Evolutionary conservation across 2,113 vertebrate species (phyloP).

Genomic region (Mesoclemmys tuberculata): DNA sequence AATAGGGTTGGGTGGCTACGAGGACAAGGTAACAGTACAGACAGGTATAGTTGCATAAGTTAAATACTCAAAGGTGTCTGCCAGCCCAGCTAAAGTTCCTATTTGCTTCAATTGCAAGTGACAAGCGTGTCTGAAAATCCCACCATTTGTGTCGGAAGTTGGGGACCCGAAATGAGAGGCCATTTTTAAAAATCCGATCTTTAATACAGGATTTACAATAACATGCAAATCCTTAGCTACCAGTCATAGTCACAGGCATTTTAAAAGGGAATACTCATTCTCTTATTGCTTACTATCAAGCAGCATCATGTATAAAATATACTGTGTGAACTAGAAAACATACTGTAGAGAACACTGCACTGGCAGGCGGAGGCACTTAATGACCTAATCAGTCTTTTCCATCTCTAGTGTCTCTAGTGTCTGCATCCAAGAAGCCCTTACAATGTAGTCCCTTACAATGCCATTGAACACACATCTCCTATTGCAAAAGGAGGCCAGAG

Average conservation of each 20-base stretch:
- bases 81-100: not conserved
- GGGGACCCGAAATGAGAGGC: not conserved
- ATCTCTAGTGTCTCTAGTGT: not conserved
- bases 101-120: not conserved
- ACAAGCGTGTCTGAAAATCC: not conserved
- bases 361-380: not conserved
- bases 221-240: not conserved
- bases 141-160: not conserved
- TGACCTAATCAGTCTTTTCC: not conserved
- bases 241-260: not conserved
- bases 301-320: not conserved
- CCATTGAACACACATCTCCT: not conserved
- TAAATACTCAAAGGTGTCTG: not conserved
- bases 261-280: not conserved
- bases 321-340: not conserved
- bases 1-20: not conserved
- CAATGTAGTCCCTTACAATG: not conserved
- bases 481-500: slow-evolving; percentile 1
- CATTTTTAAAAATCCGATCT: not conserved
- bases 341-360: not conserved
- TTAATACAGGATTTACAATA: not conserved
- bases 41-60: not conserved
- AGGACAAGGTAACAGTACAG: not conserved
- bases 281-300: not conserved
- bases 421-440: not conserved